A percentile compares a stretch with the other conserved stretches of the same genome.
phyloP scores from a whole-genome alignment of 1,140 invertebrate genomes.

The Zaprionus capensis region DNA sequence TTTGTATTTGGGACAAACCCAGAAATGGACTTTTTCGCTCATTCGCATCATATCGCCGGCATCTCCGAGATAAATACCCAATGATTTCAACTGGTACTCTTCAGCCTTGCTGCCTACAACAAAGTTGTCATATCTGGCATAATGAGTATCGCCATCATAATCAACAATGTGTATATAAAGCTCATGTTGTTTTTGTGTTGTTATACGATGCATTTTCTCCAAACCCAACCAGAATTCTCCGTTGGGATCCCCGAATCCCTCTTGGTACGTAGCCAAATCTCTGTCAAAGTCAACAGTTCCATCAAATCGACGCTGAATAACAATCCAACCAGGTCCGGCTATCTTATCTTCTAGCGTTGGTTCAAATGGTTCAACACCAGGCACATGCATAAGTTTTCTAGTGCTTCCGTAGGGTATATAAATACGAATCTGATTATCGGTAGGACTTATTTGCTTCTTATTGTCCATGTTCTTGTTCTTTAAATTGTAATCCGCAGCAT shows the following conservation, averaged over 20 bases:
- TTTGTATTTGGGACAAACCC: constrained; percentile 32
- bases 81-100: constrained; percentile 21
- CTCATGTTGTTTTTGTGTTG: constrained; percentile 18
- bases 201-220: constrained; percentile 17
- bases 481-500: constrained; percentile 7
- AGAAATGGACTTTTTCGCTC: constrained; percentile 27
- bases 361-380: constrained; percentile 28
- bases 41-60: constrained; percentile 39
- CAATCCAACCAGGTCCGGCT: constrained; percentile 32
- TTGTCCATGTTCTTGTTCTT: background rate
- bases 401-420: constrained; percentile 26
- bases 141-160: constrained; percentile 4
- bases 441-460: constrained; percentile 10
- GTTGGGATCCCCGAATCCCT: constrained; percentile 8
- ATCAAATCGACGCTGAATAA: constrained; percentile 32
- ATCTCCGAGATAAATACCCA: constrained; percentile 38
- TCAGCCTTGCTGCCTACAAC: constrained; percentile 14
- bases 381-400: constrained; percentile 16
- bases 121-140: constrained; percentile 38
- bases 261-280: constrained; percentile 14
- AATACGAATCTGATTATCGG: constrained; percentile 17
- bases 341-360: constrained; percentile 22
- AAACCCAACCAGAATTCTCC: constrained; percentile 34
- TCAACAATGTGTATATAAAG: constrained; percentile 29
- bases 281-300: constrained; percentile 20